phyloP scores from a whole-genome alignment of 2,797 vertebrate species.

The Bradypus variegatus region DNA sequence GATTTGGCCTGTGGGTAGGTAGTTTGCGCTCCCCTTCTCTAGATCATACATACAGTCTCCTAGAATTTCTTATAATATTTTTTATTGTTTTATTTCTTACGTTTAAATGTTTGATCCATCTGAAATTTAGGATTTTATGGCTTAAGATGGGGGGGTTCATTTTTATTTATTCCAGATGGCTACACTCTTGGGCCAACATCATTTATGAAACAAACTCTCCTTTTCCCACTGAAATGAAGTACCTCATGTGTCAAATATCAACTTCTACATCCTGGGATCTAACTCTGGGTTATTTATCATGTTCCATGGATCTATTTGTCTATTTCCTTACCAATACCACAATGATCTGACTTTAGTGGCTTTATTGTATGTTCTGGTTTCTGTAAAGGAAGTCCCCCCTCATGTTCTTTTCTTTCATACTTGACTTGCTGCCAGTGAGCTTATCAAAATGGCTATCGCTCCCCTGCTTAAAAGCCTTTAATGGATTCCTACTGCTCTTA shows the following conservation, averaged over 20 bases:
- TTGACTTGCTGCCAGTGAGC: constrained; percentile 46
- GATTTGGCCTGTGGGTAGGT: neutral
- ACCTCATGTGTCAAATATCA: neutral
- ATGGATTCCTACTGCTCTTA: constrained; percentile 34
- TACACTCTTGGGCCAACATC: neutral
- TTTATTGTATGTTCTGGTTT: constrained; percentile 40
- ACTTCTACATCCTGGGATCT: neutral
- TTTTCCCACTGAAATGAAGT: neutral
- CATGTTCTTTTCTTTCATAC: constrained; percentile 32
- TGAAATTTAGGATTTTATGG: neutral
- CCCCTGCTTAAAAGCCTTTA: constrained; percentile 44
- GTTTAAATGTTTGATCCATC: neutral
- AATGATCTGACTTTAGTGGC: constrained; percentile 33
- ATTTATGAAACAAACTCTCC: neutral
- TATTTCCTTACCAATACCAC: neutral
- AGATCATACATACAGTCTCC: neutral
- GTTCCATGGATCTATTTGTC: neutral
- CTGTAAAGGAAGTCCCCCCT: constrained; percentile 40
- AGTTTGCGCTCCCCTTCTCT: neutral
- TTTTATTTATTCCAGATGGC: neutral
- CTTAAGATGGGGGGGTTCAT: neutral
- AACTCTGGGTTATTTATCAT: constrained; percentile 8
- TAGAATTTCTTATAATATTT: neutral
- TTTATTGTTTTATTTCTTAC: neutral
- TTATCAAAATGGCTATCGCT: constrained; percentile 37